These are phyloP conservation scores for Poeciliopsis prolifica DNA, from an alignment of 2,113 vertebrate genomes.

Conservation along the genomic window DNA sequence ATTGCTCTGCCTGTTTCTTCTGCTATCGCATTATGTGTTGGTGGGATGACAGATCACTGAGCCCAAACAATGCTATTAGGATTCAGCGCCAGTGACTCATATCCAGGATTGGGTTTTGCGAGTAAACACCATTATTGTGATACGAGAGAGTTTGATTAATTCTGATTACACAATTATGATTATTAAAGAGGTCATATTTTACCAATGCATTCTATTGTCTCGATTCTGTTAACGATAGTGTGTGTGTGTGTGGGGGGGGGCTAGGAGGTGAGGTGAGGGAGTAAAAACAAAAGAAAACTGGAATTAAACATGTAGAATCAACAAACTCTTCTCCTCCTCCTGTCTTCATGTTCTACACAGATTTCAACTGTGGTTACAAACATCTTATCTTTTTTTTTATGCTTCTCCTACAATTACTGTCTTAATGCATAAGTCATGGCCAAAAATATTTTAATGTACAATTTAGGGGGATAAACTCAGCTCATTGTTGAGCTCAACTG, in stretches of 20 bases:
- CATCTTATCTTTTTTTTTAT: background rate
- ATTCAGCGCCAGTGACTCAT: conserved; percentile 64
- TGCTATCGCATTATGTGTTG: conserved; percentile 80
- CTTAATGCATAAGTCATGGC: background rate
- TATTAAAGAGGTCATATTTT: conserved; percentile 44
- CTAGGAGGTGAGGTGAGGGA: background rate
- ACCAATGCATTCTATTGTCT: conserved; percentile 20
- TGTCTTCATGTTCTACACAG: background rate
- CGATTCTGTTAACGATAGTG: conserved; percentile 11
- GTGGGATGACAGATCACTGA: conserved; percentile 78
- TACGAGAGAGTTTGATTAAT: conserved; percentile 72
- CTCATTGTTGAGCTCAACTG: too few species aligned
- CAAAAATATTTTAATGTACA: background rate
- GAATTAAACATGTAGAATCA: background rate
- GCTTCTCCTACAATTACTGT: background rate
- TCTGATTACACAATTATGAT: conserved; percentile 62
- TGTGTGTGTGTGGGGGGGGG: too few species aligned
- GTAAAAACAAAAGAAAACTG: background rate
- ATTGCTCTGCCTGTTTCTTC: conserved; percentile 78
- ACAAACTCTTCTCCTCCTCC: background rate
- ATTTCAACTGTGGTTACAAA: background rate
- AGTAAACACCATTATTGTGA: conserved; percentile 71
- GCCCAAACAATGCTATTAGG: conserved; percentile 78
- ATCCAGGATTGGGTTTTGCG: conserved; percentile 61
- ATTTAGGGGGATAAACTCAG: background rate